Percentiles rank a stretch among this genome's conserved stretches.
These are phyloP conservation scores for Lepidochrysops patricia DNA, from an alignment of 2,888 invertebrate genomes.

Conservation along the genomic window DNA sequence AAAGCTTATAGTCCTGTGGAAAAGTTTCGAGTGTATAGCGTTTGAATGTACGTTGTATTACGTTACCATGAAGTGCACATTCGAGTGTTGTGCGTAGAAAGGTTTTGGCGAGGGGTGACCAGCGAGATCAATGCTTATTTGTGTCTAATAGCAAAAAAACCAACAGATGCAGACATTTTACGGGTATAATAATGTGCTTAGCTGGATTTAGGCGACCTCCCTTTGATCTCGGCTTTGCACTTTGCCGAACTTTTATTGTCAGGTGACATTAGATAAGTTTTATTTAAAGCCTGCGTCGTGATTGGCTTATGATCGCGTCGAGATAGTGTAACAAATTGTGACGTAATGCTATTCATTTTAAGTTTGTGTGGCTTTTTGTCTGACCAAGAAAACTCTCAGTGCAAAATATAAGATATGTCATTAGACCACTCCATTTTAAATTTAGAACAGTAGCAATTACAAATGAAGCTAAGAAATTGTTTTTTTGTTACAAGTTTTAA, in stretches of 20 bases:
- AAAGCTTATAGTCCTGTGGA: constrained; percentile 17
- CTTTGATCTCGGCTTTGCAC: constrained; percentile 59
- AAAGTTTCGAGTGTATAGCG: not conserved
- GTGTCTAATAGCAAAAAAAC: constrained; percentile 69
- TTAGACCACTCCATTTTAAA: no score
- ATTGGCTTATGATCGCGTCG: constrained; percentile 39
- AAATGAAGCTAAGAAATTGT: no score
- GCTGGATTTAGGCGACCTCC: constrained; percentile 58
- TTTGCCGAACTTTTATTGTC: constrained; percentile 33
- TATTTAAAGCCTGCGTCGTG: constrained; percentile 33
- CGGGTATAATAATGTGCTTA: constrained; percentile 72
- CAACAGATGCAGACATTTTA: constrained; percentile 73
- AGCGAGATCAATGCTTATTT: constrained; percentile 64
- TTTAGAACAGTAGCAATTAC: no score
- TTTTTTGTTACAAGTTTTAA: no score
- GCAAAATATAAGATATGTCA: no score
- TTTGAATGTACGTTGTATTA: constrained; percentile 20
- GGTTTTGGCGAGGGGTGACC: constrained; percentile 39
- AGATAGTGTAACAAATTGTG: constrained; percentile 36
- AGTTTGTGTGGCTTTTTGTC: constrained; percentile 10
- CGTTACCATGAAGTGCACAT: constrained; percentile 19
- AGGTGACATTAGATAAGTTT: constrained; percentile 35
- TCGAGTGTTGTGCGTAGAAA: constrained; percentile 13
- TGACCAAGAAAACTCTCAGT: not conserved
- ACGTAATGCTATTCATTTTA: constrained; percentile 35